Percentiles rank a stretch among this genome's conserved stretches.
Evolutionary conservation across 2,113 vertebrate genomes (phyloP).

Genomic region (Paradoxurus hermaphroditus): DNA sequence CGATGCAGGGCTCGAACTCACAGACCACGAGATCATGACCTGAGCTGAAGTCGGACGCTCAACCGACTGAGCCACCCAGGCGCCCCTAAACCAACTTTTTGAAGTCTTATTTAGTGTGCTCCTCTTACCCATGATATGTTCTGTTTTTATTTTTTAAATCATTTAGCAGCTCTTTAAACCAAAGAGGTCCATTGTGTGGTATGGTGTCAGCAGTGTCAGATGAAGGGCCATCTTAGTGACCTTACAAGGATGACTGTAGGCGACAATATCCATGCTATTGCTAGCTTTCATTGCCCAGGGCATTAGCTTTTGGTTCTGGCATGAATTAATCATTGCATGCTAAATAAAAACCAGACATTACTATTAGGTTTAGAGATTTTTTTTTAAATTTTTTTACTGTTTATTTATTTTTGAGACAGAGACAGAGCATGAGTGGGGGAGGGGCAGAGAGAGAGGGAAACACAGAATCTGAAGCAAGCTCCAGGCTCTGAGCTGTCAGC

Average conservation of each 20-base stretch:
- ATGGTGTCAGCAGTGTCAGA: background rate
- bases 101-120: background rate
- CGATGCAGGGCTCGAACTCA: no score
- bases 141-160: background rate
- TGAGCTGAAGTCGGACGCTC: no score
- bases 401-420: no score
- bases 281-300: background rate
- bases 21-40: no score
- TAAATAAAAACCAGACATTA: background rate
- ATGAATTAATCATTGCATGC: background rate
- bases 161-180: background rate
- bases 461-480: no score
- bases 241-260: background rate
- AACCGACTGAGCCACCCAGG: no score
- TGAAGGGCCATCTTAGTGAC: background rate
- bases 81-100: slow-evolving; percentile 18
- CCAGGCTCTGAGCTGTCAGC: no score
- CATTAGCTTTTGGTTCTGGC: background rate
- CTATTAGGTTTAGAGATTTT: background rate
- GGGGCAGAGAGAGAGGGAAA: no score
- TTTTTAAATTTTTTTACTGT: no score
- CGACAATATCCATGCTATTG: background rate
- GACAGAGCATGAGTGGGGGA: no score
- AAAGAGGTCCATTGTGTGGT: background rate
- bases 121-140: background rate